Percentiles rank a stretch among this genome's conserved stretches.
Evolutionary conservation across 2,797 vertebrate genomes (phyloP).

Genomic region (Rhabdophis nuchalis): DNA sequence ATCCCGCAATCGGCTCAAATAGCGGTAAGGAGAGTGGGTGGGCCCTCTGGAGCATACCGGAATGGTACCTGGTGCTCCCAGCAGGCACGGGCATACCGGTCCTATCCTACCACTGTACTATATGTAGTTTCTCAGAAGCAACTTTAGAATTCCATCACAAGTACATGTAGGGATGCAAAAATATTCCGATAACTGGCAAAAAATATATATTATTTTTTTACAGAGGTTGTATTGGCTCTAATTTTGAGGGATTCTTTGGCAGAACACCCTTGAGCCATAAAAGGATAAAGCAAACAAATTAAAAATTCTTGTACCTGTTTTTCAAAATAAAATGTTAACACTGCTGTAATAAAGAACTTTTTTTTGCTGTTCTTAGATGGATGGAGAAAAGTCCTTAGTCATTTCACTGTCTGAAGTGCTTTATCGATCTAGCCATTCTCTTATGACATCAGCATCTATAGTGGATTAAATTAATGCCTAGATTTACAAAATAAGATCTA

Average conservation of each 20-base stretch:
- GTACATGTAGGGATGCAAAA: not conserved
- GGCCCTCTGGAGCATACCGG: no score
- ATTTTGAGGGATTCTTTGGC: not conserved
- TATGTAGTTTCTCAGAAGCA: not conserved
- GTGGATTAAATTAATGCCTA: conserved; percentile 29
- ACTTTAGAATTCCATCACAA: not conserved
- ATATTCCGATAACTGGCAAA: not conserved
- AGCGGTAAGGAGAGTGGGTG: no score
- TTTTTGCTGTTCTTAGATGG: not conserved
- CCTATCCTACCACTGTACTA: no score
- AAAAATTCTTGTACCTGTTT: not conserved
- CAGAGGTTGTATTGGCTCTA: not conserved
- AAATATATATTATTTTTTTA: not conserved
- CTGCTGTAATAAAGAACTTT: not conserved
- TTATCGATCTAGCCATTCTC: conserved; percentile 27
- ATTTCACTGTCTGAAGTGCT: conserved; percentile 51
- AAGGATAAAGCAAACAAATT: not conserved
- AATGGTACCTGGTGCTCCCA: no score
- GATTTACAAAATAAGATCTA: conserved; percentile 27
- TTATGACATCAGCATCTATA: conserved; percentile 25
- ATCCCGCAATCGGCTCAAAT: no score
- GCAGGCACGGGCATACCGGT: no score
- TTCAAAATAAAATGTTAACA: not conserved
- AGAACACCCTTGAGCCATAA: not conserved
- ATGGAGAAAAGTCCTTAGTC: conserved; percentile 43